phyloP scores from a whole-genome alignment of 1,140 invertebrate species.

The Rhyzopertha dominica region DNA sequence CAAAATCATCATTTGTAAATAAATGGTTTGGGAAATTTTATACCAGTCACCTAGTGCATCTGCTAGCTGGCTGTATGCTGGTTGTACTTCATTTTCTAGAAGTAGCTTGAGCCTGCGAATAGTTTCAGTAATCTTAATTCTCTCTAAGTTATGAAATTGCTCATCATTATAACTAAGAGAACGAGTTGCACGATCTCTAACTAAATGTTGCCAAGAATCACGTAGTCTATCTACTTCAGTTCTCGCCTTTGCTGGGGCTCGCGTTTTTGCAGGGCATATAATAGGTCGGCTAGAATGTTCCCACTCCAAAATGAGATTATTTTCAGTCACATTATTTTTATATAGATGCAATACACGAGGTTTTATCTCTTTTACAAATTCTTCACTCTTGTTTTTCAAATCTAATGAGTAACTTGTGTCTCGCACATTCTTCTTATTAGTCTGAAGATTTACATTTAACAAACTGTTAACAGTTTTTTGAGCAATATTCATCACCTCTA shows the following conservation, averaged over 20 bases:
- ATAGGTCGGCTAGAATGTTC: conserved; percentile 60
- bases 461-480: too few relatives aligned
- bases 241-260: conserved; percentile 62
- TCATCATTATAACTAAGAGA: conserved; percentile 87
- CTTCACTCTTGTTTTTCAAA: conserved; percentile 21
- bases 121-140: conserved; percentile 68
- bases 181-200: conserved; percentile 78
- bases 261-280: conserved; percentile 59
- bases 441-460: too few relatives aligned
- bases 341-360: conserved; percentile 51
- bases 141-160: conserved; percentile 87
- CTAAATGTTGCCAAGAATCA: conserved; percentile 88
- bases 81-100: conserved; percentile 59
- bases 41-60: conserved; percentile 78
- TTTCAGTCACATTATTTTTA: conserved; percentile 52
- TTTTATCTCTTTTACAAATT: conserved; percentile 23
- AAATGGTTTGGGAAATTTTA: conserved; percentile 76
- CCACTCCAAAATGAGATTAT: conserved; percentile 66
- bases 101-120: conserved; percentile 61
- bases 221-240: conserved; percentile 73
- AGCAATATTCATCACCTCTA: conserved; percentile 14
- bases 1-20: conserved; percentile 67
- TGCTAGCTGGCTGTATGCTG: conserved; percentile 60
- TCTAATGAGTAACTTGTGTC: too few relatives aligned
- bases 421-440: too few relatives aligned